Evolutionary conservation across 2,888 invertebrate genomes (phyloP).

Genomic region (Ypsolopha sequella): DNA sequence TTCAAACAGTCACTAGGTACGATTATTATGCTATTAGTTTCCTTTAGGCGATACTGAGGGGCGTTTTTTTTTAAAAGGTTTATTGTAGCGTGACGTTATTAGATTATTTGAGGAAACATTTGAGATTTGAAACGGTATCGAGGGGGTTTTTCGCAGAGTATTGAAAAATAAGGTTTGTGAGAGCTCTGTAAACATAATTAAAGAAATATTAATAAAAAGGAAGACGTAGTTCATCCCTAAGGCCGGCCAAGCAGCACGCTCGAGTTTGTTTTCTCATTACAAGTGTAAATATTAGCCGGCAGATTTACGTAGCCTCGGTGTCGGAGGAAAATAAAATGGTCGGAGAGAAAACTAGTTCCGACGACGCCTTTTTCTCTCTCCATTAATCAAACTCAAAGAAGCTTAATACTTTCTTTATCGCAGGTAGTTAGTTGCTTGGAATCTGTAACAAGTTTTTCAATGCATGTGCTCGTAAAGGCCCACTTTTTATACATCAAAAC

Average conservation of each 20-base stretch:
- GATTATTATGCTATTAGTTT: slow-evolving; percentile 30
- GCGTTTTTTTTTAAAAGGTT: slow-evolving; percentile 12
- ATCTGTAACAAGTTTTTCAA: too few species aligned
- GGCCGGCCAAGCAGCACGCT: slow-evolving; percentile 20
- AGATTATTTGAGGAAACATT: slow-evolving; percentile 12
- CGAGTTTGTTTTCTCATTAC: slow-evolving; percentile 4
- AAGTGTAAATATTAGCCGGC: neutral
- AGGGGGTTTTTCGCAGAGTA: too few species aligned
- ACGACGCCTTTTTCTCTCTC: too few species aligned
- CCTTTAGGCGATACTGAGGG: slow-evolving; percentile 10
- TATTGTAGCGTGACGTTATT: slow-evolving; percentile 9
- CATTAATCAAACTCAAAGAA: neutral
- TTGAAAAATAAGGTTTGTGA: neutral
- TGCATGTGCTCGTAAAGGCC: too few species aligned
- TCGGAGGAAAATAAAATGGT: neutral
- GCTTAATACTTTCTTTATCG: neutral
- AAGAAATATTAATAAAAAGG: slow-evolving; percentile 18
- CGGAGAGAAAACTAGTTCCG: neutral
- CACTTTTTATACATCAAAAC: too few species aligned
- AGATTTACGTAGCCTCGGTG: neutral
- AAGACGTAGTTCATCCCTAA: slow-evolving; percentile 20
- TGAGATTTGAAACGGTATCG: neutral
- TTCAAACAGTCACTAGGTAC: slow-evolving; percentile 5
- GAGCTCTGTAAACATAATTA: slow-evolving; percentile 28
- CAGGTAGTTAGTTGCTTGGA: neutral